Evolutionary conservation across 2,113 vertebrate species (phyloP), one percentile per base, ranked within the genome.

Genomic region (Carettochelys insculpta): DNA sequence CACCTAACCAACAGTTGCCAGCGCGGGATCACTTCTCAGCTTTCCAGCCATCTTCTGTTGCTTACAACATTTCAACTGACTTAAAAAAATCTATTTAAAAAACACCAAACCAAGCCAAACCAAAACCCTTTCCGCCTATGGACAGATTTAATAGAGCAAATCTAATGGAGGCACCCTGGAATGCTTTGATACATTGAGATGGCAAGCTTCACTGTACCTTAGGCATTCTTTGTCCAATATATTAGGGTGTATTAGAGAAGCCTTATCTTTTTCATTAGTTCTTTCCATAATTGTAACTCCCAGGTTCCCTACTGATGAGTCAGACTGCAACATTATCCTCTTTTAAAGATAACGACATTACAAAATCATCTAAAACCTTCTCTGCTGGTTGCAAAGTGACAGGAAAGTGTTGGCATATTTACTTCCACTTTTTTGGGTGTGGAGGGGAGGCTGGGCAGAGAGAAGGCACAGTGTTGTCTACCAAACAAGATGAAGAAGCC

Each of bases 1-100:
- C n/a, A 89, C 87, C 1, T 51, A 82, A 93, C 88, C 34, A 79
- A 1, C 34, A 81, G n/a, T n/a, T n/a, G n/a, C n/a, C n/a, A n/a
- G n/a, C n/a, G n/a, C n/a, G n/a, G n/a, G n/a, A n/a, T n/a, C n/a
- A n/a, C n/a, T n/a, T n/a, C n/a, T n/a, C n/a, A n/a, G n/a, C 80
- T 71, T 41, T 17, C 22, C 47, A 56, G 89, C 90, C 80, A 54
- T 95, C 79, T 88, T 95, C 77, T n/a, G 38, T 92, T 86, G 81
- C 83, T 94, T 80, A 87, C 88, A 95, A 92, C 94, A 88, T 93
- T 73, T 50, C 78, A 92, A 50, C 27, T 85, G 90, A 95, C 83
- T 94, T 90, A 65, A 83, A 65, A 83, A 96, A 93, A 94, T 86
- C 56, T 89, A 88, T 81, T 95, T 86, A 82, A 92, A 85, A 34